Evolutionary conservation across 2,888 invertebrate genomes (phyloP), one percentile per base, ranked within the genome.

Genomic region (Dilophus febrilis): DNA sequence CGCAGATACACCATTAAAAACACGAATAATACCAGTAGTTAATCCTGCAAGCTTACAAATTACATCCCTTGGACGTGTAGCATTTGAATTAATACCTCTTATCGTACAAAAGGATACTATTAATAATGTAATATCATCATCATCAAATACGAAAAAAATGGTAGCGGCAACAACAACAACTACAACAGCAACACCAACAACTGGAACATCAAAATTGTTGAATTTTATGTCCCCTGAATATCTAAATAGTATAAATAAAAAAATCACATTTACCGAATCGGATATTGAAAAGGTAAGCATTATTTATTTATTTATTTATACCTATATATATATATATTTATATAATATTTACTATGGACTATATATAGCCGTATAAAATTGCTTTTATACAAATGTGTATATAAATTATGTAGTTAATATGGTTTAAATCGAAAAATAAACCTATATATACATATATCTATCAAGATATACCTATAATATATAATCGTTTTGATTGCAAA

Each of bases 151-250:
- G n/a, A n/a, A n/a, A n/a, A n/a, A n/a, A n/a, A n/a, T n/a, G n/a
- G n/a, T n/a, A n/a, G 22, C 17, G 16, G 42, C 32, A 46, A 42
- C 38, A 42, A 44, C 40, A 40, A 35, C 31, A 29, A 39, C 33
- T 44, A 42, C 38, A 42, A 43, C 39, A 37, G 36, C 33, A 29
- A 37, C n/a, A 38, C 43, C 8, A 43, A 41, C 37, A 58, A 61
- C 48, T 60, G 32, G 49, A 54, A 22, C 22, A 22, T 22, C 22
- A 22, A 22, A 4, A 22, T 22, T 22, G 22, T 22, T 22, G 17
- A 63, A 65, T 17, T 70, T 69, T 56, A 53, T 70, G 43, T 68
- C 71, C 35, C 71, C 71, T 3, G 71, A 71, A 53, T 70, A 68
- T 55, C 60, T 66, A 27, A 43, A 35, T 32, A 40, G 32, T 32